Evolutionary conservation across 2,888 invertebrate genomes (phyloP).

Genomic region (Pollenia amentaria): DNA sequence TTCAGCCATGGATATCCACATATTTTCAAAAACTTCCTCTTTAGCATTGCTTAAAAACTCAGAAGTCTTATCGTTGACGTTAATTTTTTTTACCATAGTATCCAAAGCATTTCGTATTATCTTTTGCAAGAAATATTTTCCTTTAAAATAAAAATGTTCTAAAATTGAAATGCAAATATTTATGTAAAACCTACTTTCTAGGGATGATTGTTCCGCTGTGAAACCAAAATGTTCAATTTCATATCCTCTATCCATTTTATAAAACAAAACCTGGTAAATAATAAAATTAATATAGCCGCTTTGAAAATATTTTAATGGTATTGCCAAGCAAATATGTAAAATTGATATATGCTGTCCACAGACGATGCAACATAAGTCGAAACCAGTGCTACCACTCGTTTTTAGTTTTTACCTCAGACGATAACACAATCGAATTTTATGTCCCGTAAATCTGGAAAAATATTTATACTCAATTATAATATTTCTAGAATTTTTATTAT

Average conservation of each 20-base stretch:
- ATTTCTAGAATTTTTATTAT: too few relatives aligned
- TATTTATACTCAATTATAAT: too few relatives aligned
- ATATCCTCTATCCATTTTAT: constrained; percentile 77
- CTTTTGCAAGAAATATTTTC: constrained; percentile 76
- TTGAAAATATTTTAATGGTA: neutral
- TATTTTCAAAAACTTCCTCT: constrained; percentile 75
- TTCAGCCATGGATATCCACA: constrained; percentile 75
- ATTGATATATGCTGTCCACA: too few relatives aligned
- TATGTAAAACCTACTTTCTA: constrained; percentile 76
- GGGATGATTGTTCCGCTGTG: constrained; percentile 77
- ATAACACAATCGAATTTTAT: too few relatives aligned
- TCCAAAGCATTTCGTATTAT: constrained; percentile 75
- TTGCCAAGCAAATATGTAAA: neutral
- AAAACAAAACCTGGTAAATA: neutral
- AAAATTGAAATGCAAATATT: neutral
- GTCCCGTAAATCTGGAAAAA: too few relatives aligned
- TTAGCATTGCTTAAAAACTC: constrained; percentile 73
- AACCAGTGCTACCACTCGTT: too few relatives aligned
- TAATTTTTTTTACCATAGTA: constrained; percentile 67
- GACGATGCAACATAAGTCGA: too few relatives aligned
- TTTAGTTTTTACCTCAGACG: too few relatives aligned
- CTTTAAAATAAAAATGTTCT: constrained; percentile 61
- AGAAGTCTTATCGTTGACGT: constrained; percentile 74
- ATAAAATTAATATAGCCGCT: neutral
- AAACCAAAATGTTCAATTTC: constrained; percentile 79